phyloP scores from a whole-genome alignment of 2,797 vertebrate genomes.

The Rhabdomys pumilio region DNA sequence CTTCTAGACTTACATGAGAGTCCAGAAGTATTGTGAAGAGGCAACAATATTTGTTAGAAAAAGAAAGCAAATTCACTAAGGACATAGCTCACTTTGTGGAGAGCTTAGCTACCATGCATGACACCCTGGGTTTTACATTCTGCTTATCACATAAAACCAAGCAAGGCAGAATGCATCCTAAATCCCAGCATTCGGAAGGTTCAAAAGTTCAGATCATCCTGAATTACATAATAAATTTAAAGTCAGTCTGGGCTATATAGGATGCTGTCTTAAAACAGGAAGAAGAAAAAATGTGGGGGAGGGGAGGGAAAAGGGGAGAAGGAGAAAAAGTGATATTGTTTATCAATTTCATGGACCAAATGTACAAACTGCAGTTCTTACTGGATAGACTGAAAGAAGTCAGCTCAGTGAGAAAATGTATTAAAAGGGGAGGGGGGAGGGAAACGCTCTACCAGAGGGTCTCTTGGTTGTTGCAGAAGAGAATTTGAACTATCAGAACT shows the following conservation, averaged over 20 bases:
- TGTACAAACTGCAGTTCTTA: not conserved
- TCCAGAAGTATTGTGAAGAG: not conserved
- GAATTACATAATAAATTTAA: not conserved
- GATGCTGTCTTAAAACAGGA: not conserved
- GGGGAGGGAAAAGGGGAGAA: not conserved
- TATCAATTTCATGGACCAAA: not conserved
- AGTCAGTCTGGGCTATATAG: not conserved
- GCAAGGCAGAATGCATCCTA: not conserved
- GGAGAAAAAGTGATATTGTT: not conserved
- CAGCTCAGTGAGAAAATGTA: not conserved
- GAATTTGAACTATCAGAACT: constrained; percentile 6
- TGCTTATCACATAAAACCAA: not conserved
- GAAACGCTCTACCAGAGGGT: not conserved
- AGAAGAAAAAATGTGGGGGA: too few relatives aligned
- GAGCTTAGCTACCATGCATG: not conserved
- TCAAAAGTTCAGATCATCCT: not conserved
- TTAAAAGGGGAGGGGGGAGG: not conserved
- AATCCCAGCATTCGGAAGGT: not conserved
- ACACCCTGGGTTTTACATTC: not conserved
- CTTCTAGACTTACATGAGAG: not conserved
- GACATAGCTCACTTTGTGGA: not conserved
- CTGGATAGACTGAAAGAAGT: constrained; percentile 16
- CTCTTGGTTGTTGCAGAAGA: constrained; percentile 22
- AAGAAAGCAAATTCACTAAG: not conserved
- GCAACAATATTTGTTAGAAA: not conserved